A percentile compares a stretch with the other conserved stretches of the same genome.
Conservation (phyloP, 2,113 vertebrate genomes). For the Elanoides forficatus region DNA sequence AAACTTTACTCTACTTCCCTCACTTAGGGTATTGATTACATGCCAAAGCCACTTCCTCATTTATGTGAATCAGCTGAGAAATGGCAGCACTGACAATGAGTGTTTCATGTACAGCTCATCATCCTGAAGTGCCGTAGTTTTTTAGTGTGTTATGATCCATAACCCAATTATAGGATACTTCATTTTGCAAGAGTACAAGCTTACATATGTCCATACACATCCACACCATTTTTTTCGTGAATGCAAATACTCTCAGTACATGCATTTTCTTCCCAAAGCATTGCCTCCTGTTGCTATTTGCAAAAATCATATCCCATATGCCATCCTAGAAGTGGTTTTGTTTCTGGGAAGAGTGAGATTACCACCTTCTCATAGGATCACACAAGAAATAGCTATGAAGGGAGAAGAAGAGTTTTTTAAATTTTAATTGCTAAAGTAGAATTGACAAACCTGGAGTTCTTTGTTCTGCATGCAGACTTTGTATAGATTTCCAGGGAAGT, state of each 20-base stretch:
- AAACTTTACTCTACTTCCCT: neutral
- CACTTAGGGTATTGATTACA: conserved; percentile 59
- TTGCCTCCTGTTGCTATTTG: neutral
- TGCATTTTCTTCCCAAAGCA: neutral
- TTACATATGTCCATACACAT: neutral
- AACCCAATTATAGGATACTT: conserved; percentile 7
- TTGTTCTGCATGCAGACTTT: neutral
- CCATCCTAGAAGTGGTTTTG: neutral
- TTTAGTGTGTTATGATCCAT: conserved; percentile 48
- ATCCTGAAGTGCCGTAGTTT: neutral
- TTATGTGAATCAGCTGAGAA: conserved; percentile 34
- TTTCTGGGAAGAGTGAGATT: neutral
- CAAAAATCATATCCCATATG: neutral
- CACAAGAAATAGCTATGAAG: neutral
- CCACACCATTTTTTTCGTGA: neutral
- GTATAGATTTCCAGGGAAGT: neutral
- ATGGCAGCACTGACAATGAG: conserved; percentile 57
- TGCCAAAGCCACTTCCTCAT: conserved; percentile 59
- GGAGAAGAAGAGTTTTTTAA: neutral
- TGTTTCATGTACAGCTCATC: conserved; percentile 23
- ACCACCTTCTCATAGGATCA: neutral
- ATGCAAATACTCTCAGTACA: neutral
- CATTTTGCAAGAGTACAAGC: neutral
- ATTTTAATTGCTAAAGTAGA: neutral
- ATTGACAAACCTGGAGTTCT: neutral